Conservation (phyloP, 2,113 vertebrate genomes). For the Phaetusa simplex region DNA sequence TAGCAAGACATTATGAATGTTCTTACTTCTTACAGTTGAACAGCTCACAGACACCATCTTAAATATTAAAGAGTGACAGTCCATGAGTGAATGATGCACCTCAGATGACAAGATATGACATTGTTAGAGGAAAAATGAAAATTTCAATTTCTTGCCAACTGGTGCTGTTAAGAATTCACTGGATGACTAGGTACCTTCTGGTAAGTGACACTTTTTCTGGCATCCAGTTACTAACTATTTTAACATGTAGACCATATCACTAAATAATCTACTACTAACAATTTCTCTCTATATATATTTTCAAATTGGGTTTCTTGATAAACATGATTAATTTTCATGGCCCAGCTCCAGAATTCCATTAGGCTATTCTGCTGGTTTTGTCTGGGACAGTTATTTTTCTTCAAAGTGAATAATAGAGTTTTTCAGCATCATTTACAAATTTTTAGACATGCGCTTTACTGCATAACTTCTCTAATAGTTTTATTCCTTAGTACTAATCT, state of each 20-base stretch:
- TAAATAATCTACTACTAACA: background rate
- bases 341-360: background rate
- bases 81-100: background rate
- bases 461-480: background rate
- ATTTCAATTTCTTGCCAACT: background rate
- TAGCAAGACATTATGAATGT: background rate
- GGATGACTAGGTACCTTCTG: background rate
- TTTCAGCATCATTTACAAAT: background rate
- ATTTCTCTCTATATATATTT: background rate
- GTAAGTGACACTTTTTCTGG: background rate
- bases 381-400: background rate
- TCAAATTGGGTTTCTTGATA: background rate
- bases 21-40: background rate
- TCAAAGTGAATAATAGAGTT: background rate
- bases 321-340: background rate
- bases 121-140: background rate
- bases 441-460: background rate
- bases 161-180: background rate
- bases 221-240: background rate
- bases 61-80: background rate
- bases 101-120: background rate
- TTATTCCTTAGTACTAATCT: background rate
- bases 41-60: background rate
- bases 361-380: background rate
- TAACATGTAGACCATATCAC: background rate